Evolutionary conservation across 2,113 vertebrate species (phyloP).

Genomic region (Ginglymostoma cirratum): DNA sequence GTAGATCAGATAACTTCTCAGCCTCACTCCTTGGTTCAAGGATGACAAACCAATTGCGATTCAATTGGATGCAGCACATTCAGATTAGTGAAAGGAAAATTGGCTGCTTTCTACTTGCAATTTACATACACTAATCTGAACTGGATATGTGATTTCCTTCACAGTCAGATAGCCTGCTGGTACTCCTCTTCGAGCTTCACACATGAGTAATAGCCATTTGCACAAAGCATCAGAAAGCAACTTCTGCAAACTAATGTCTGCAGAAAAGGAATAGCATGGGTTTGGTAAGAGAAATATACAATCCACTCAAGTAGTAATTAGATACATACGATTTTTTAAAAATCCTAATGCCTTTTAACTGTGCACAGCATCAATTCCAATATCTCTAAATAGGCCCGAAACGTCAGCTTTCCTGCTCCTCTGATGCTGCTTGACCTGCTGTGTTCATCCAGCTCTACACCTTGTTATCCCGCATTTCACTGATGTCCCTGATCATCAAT

Average conservation of each 20-base stretch:
- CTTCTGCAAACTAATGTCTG: background rate
- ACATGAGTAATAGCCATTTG: background rate
- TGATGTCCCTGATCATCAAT: background rate
- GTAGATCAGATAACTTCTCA: background rate
- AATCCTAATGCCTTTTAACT: background rate
- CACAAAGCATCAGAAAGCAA: background rate
- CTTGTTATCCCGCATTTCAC: background rate
- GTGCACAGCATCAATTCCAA: background rate
- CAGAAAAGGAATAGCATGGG: background rate
- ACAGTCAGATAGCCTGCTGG: background rate
- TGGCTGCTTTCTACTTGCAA: background rate
- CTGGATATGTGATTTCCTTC: background rate
- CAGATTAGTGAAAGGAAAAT: background rate
- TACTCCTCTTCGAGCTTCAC: background rate
- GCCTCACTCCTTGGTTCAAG: background rate
- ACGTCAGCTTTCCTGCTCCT: too few species aligned
- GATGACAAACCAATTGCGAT: background rate
- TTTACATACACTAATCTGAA: background rate
- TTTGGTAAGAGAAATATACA: background rate
- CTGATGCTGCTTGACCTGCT: too few species aligned
- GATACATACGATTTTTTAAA: background rate
- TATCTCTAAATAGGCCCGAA: background rate
- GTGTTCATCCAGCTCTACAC: too few species aligned
- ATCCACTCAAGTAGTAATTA: background rate
- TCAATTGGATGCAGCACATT: background rate